These are phyloP conservation scores for Aspidoscelis tigris DNA, from an alignment of 2,113 vertebrate species.

Conservation along the genomic window DNA sequence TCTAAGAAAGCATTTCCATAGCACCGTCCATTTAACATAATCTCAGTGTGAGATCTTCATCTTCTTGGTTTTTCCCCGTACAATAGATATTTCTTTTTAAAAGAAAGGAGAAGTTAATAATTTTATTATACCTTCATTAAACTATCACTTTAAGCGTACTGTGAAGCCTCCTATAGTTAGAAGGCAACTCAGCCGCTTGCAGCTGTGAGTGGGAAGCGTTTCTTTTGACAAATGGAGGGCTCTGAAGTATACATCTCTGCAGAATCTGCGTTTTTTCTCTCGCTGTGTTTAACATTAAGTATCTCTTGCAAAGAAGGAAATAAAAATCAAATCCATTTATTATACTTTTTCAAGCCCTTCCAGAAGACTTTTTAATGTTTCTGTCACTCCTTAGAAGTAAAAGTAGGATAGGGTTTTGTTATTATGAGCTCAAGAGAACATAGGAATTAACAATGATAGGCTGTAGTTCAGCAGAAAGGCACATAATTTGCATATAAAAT, in stretches of 20 bases:
- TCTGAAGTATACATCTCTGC: constrained; percentile 36
- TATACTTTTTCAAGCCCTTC: not conserved
- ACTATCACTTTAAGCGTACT: constrained; percentile 37
- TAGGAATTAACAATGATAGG: not conserved
- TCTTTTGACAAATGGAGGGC: constrained; percentile 39
- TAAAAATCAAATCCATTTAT: constrained; percentile 16
- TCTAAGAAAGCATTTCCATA: constrained; percentile 3
- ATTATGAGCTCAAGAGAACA: not conserved
- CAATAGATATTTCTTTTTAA: constrained; percentile 49
- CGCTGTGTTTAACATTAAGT: constrained; percentile 27
- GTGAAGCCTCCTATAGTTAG: constrained; percentile 55
- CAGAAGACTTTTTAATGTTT: constrained; percentile 7
- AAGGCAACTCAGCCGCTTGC: constrained; percentile 45
- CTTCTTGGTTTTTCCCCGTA: constrained; percentile 33
- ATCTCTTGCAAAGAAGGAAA: not conserved
- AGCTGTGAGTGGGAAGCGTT: constrained; percentile 59
- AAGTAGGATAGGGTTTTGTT: not conserved
- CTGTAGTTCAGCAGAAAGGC: not conserved
- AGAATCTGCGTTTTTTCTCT: constrained; percentile 2
- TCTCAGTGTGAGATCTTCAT: constrained; percentile 29
- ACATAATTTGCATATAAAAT: not conserved
- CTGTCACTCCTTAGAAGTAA: not conserved
- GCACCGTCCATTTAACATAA: constrained; percentile 38
- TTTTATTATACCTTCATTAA: constrained; percentile 58
- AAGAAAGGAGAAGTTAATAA: constrained; percentile 32